Conservation (phyloP, 2,113 vertebrate genomes). For the Microtus montanus region DNA sequence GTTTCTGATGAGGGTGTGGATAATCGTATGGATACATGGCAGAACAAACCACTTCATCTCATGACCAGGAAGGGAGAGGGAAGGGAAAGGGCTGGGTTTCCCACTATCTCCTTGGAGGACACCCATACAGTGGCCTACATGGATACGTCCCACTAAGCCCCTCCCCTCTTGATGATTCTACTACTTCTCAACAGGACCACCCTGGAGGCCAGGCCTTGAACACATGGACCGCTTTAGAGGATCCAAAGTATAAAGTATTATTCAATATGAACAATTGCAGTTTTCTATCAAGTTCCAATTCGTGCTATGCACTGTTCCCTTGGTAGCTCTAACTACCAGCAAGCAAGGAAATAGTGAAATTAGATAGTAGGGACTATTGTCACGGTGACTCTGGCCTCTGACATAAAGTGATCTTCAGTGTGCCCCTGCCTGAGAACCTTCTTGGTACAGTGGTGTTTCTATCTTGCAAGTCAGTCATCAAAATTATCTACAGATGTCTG, state of each 20-base stretch:
- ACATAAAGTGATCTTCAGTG: background rate
- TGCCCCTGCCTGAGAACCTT: background rate
- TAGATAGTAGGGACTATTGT: background rate
- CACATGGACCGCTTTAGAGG: background rate
- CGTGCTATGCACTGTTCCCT: background rate
- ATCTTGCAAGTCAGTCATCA: background rate
- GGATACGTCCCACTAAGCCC: background rate
- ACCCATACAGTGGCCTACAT: background rate
- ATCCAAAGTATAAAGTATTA: background rate
- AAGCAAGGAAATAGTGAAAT: conserved; percentile 11
- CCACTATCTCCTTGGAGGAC: background rate
- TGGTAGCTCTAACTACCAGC: conserved; percentile 2
- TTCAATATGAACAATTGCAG: too few species aligned
- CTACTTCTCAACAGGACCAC: background rate
- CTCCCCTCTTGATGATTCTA: background rate
- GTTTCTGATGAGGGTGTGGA: background rate
- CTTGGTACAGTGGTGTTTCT: background rate
- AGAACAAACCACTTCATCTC: background rate
- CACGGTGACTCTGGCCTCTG: background rate
- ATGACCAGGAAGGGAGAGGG: too few species aligned
- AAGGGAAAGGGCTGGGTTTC: background rate
- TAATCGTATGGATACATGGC: fast-evolving
- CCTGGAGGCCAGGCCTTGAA: background rate
- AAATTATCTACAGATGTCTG: background rate
- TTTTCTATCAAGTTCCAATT: background rate